Evolutionary conservation across 2,888 invertebrate species (phyloP).

Genomic region (Lepetodrilus schrolli): DNA sequence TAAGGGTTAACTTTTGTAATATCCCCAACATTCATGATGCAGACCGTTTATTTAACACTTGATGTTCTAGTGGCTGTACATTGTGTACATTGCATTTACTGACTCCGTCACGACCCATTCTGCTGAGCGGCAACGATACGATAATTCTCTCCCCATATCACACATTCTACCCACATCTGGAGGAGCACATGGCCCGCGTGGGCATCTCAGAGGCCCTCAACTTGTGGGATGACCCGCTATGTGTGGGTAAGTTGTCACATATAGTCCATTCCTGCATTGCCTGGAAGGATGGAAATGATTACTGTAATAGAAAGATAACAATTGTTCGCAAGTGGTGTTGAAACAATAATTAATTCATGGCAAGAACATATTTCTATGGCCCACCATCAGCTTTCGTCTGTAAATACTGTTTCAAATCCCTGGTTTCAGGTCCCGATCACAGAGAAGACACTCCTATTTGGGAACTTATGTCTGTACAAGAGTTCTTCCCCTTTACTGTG

Average conservation of each 20-base stretch:
- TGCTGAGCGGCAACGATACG: slow-evolving; percentile 73
- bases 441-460: slow-evolving; percentile 68
- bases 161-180: slow-evolving; percentile 74
- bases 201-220: slow-evolving; percentile 72
- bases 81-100: slow-evolving; percentile 74
- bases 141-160: slow-evolving; percentile 75
- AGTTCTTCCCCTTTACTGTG: slow-evolving; percentile 72
- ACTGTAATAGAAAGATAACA: too few relatives aligned
- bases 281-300: neutral
- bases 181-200: slow-evolving; percentile 72
- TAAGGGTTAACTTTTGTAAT: too few relatives aligned
- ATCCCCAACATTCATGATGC: too few relatives aligned
- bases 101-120: slow-evolving; percentile 74
- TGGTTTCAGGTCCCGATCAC: slow-evolving; percentile 67
- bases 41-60: too few relatives aligned
- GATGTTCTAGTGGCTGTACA: slow-evolving; percentile 70
- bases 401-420: too few relatives aligned
- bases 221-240: slow-evolving; percentile 75
- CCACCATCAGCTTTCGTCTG: too few relatives aligned
- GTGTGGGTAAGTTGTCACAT: slow-evolving; percentile 65
- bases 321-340: neutral
- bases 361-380: too few relatives aligned
- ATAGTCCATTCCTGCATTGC: too few relatives aligned
- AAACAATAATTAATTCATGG: too few relatives aligned
- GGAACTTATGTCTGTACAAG: slow-evolving; percentile 68